Conservation (phyloP, 2,888 invertebrate genomes). For the Ptilodon capucinus region DNA sequence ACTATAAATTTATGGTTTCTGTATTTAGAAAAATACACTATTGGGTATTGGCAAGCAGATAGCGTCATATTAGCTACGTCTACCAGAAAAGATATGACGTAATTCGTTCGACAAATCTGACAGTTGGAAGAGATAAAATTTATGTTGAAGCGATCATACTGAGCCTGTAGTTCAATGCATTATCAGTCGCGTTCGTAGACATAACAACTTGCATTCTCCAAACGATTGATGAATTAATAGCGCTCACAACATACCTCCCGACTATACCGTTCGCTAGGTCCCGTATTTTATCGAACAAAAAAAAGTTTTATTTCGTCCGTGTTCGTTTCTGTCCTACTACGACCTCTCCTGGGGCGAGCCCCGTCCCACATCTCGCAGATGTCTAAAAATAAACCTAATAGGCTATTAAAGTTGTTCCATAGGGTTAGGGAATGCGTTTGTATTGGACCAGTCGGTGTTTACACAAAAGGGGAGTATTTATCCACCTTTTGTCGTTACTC, state of each 20-base stretch:
- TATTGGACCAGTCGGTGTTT: not conserved
- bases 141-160: no score
- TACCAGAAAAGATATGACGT: no score
- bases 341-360: constrained; percentile 5
- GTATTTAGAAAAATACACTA: no score
- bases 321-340: no score
- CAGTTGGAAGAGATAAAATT: no score
- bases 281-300: constrained; percentile 8
- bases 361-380: not conserved
- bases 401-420: constrained; percentile 12
- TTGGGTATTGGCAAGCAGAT: no score
- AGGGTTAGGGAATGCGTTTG: not conserved
- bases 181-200: not conserved
- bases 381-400: constrained; percentile 26
- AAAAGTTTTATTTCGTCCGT: constrained; percentile 13
- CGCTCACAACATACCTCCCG: constrained; percentile 2
- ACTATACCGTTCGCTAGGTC: constrained; percentile 7
- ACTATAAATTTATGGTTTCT: no score
- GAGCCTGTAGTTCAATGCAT: not conserved
- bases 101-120: no score
- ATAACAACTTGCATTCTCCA: not conserved
- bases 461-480: not conserved
- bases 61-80: no score
- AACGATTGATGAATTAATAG: not conserved
- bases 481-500: no score